These are phyloP conservation scores for Coenonympha arcania DNA, from an alignment of 2,888 invertebrate species.

Conservation along the genomic window DNA sequence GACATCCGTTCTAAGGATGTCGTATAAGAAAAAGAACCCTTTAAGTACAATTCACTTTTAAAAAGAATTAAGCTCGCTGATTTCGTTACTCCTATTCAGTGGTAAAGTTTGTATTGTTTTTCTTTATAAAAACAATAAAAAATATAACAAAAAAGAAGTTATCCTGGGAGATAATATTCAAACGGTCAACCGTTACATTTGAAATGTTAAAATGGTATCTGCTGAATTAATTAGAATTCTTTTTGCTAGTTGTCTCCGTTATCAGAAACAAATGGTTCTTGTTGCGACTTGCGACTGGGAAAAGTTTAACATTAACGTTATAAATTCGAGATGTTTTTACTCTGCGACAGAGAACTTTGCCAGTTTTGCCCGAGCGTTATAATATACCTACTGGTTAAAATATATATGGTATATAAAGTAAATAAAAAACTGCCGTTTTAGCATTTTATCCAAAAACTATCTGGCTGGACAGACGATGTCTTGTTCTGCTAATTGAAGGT, in stretches of 20 bases:
- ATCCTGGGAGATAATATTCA: constrained; percentile 44
- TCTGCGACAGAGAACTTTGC: constrained; percentile 6
- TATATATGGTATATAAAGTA: no score
- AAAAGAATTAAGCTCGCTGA: constrained; percentile 56
- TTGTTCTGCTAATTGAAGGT: no score
- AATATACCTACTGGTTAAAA: background rate
- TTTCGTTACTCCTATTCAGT: constrained; percentile 66
- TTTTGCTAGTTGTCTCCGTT: constrained; percentile 44
- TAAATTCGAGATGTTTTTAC: constrained; percentile 23
- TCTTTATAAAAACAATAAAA: constrained; percentile 38
- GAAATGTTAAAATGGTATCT: constrained; percentile 58
- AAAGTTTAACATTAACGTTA: constrained; percentile 21
- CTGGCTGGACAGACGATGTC: no score
- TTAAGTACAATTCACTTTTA: constrained; percentile 42
- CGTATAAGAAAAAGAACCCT: constrained; percentile 23
- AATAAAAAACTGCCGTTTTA: no score
- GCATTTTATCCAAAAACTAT: no score
- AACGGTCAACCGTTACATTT: constrained; percentile 44
- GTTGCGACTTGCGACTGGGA: constrained; percentile 25
- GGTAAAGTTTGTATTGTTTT: constrained; percentile 63
- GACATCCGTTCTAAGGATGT: constrained; percentile 10
- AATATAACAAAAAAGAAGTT: constrained; percentile 30
- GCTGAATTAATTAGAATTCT: constrained; percentile 60
- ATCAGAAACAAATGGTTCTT: constrained; percentile 39
- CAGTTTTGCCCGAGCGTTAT: constrained; percentile 12